Evolutionary conservation across 30 jellyfish, hydroid and myxozoan genomes (phyloP), one percentile per base, ranked within the genome.

Genomic region (Turritopsis rubra): DNA sequence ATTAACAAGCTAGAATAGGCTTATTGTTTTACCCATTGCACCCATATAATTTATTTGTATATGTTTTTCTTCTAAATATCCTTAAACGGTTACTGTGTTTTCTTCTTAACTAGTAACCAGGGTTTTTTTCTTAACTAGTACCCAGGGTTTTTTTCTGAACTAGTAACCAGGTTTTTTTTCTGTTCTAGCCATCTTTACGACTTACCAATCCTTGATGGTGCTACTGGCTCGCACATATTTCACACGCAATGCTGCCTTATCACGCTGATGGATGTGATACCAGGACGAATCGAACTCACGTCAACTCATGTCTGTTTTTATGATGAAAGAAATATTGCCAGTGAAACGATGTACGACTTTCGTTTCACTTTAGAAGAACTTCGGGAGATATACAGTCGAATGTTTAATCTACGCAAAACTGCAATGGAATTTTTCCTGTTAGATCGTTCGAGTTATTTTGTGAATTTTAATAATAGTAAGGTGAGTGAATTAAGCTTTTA

Each of bases 361-460:
- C 85, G 84, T 28, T 91, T 91, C 81, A 76, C 94, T 18, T 87
- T 91, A 52, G 96, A 88, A 27, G 93, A 92, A 81, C 91, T 92
- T 0, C 87, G 91, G 53, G 98, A 92, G 52, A 73, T 92, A 83
- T 94, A 92, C 84, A 85, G 86, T 85, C 79, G 98, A 52, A 68
- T 96, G 27, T 85, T 79, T 66, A 92, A 88, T 41, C 86, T 92
- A 23, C 95, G 95, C 18, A 92, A 92, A 70, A 88, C 90, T 72
- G 96, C 96, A 0, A 52, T 92, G 82, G 98, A 92, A 75, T 92
- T 92, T 75, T 92, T 92, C 74, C 66, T 92, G 70, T 54, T 84
- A 25, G 96, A 92, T 74, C 80, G 98, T 71, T 84, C 96, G 53
- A 92, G 95, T 75, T 88, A 75, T 88, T 80, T 92, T 29, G 85